Evolutionary conservation across 2,888 invertebrate genomes (phyloP), one percentile per base, ranked within the genome.

Genomic region (Chaetoderma sp.): DNA sequence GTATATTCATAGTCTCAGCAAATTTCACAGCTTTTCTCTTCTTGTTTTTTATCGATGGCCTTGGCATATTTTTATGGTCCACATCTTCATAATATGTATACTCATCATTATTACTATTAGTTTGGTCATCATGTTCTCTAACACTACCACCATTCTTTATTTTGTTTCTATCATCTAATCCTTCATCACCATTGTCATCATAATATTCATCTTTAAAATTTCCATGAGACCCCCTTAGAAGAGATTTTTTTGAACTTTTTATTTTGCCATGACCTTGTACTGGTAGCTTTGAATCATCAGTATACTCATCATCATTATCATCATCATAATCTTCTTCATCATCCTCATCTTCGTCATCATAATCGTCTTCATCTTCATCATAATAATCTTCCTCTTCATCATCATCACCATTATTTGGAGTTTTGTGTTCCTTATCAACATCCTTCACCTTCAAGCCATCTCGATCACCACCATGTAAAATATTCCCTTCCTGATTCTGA

Each of bases 281-380:
- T n/a, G n/a, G n/a, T n/a, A n/a, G n/a, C n/a, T n/a, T n/a, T n/a
- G n/a, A n/a, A n/a, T n/a, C n/a, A n/a, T n/a, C n/a, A n/a, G n/a
- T n/a, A n/a, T n/a, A n/a, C n/a, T n/a, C 61, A 52, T 59, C 66
- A 16, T 72, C 67, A 32, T 60, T 61, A 56, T 73, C 71, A 66
- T 78, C 71, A 60, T 73, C 68, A 28, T 72, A 68, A 47, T 72
- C 74, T 49, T 73, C 68, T 47, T 72, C 75, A 23, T 73, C 72
- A 27, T 72, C 60, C n/a, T 70, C 62, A 42, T 73, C 66, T 33
- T 67, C 59, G 44, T 72, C 67, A 39, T 72, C 62, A 49, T 73
- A 70, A 49, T 74, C 62, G 42, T 73, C 69, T 32, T 71, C 70
- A 47, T 75, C 72, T 8, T 67, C 73, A 30, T 66, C 67, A 8